Evolutionary conservation across 2,888 invertebrate genomes (phyloP).

Genomic region (Melikaiella ostensackeni): DNA sequence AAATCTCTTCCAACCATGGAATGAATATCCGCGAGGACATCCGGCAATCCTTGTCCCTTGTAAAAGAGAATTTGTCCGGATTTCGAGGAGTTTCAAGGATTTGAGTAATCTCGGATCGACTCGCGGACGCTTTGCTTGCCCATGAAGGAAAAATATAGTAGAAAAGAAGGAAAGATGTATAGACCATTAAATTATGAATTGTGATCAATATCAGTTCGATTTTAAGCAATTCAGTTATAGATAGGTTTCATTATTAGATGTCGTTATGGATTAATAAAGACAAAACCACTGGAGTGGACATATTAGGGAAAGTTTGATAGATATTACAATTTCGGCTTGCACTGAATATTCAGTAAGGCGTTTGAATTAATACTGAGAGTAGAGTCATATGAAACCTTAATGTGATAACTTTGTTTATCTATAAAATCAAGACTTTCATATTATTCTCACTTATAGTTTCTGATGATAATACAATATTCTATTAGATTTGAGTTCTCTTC

Average conservation of each 20-base stretch:
- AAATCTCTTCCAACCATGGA: background rate
- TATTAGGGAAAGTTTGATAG: too few relatives aligned
- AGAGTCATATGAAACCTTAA: too few relatives aligned
- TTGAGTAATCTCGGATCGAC: slow-evolving; percentile 24
- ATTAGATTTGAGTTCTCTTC: too few relatives aligned
- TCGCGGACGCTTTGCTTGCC: slow-evolving; percentile 21
- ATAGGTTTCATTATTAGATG: background rate
- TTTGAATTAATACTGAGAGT: too few relatives aligned
- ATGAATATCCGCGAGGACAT: slow-evolving; percentile 25
- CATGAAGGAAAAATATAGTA: background rate
- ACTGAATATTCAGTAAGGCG: too few relatives aligned
- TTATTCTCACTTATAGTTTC: too few relatives aligned
- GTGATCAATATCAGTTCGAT: background rate
- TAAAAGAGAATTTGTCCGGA: slow-evolving; percentile 29
- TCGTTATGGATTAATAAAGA: background rate
- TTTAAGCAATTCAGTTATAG: background rate
- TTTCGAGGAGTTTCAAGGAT: slow-evolving; percentile 30
- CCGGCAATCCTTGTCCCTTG: slow-evolving; percentile 23
- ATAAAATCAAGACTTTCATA: too few relatives aligned
- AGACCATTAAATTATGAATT: background rate
- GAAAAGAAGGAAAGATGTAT: background rate
- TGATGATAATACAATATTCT: too few relatives aligned
- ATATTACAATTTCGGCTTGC: too few relatives aligned
- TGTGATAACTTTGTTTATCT: too few relatives aligned
- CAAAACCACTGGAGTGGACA: background rate